Percentiles rank a stretch among this genome's conserved stretches.
Evolutionary conservation across 2,113 vertebrate genomes (phyloP).

Genomic region (Psettodes erumei): DNA sequence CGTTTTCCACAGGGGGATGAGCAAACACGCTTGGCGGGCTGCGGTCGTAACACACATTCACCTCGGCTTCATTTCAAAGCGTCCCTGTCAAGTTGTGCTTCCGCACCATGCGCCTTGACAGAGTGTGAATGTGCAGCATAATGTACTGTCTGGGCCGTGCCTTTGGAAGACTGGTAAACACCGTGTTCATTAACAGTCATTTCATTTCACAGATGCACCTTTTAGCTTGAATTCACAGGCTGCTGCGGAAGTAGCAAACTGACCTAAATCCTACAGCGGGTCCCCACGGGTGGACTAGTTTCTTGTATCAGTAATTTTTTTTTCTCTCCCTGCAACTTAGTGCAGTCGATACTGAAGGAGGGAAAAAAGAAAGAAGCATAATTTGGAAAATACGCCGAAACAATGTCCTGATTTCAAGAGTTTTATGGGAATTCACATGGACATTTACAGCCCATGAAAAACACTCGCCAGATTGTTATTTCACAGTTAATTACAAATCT

Average conservation of each 20-base stretch:
- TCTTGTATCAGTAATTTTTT: slow-evolving; percentile 33
- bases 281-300: slow-evolving; percentile 66
- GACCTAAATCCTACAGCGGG: slow-evolving; percentile 69
- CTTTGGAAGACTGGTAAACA: slow-evolving; percentile 61
- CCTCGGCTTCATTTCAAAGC: slow-evolving; percentile 59
- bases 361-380: slow-evolving; percentile 66
- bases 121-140: slow-evolving; percentile 65
- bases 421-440: slow-evolving; percentile 77
- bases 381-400: slow-evolving; percentile 62
- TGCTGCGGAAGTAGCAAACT: slow-evolving; percentile 58
- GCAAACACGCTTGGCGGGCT: slow-evolving; percentile 62
- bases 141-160: slow-evolving; percentile 40
- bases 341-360: slow-evolving; percentile 56
- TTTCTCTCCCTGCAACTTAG: slow-evolving; percentile 56
- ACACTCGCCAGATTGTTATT: slow-evolving; percentile 82
- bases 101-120: slow-evolving; percentile 35
- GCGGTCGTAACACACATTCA: slow-evolving; percentile 41
- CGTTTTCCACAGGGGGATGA: slow-evolving; percentile 52
- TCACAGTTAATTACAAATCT: slow-evolving; percentile 87
- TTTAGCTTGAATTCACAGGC: slow-evolving; percentile 56
- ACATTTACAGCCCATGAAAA: slow-evolving; percentile 77
- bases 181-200: slow-evolving; percentile 42
- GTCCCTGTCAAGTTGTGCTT: slow-evolving; percentile 54
- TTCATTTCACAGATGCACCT: slow-evolving; percentile 48
- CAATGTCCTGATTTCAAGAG: slow-evolving; percentile 73